Conservation (phyloP, 2,797 vertebrate species). For the Todus mexicanus region DNA sequence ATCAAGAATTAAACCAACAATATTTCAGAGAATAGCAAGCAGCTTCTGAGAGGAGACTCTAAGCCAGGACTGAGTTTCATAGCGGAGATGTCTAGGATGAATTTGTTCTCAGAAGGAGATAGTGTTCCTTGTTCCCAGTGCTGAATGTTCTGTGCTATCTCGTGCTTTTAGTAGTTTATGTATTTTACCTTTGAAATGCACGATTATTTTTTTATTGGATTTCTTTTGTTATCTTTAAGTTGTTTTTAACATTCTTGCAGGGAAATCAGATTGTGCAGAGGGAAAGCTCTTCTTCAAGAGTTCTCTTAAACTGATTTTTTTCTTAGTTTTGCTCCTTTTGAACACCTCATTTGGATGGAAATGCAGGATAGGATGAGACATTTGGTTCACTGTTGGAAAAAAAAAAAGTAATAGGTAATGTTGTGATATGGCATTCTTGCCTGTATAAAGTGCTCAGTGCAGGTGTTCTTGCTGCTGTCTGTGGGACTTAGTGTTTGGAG, state of each 20-base stretch:
- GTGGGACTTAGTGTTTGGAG: not conserved
- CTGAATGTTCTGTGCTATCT: not conserved
- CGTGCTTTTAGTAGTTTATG: not conserved
- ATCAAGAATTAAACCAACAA: not conserved
- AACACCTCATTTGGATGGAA: not conserved
- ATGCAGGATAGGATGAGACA: not conserved
- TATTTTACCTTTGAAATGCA: not conserved
- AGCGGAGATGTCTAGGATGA: not conserved
- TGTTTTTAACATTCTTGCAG: not conserved
- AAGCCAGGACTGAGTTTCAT: not conserved
- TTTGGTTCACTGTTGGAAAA: not conserved
- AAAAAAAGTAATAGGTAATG: not conserved
- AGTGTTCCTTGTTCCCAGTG: not conserved
- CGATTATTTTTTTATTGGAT: not conserved
- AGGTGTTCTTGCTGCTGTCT: not conserved
- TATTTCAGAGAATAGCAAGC: not conserved
- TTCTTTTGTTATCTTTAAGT: not conserved
- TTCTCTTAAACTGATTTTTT: not conserved
- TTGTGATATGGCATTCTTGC: not conserved
- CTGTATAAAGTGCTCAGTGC: not conserved
- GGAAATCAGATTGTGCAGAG: not conserved
- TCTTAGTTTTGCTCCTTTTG: not conserved
- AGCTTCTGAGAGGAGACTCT: not conserved
- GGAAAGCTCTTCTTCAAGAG: not conserved
- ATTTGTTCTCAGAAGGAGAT: not conserved